Evolutionary conservation across 2,797 vertebrate species (phyloP).

Genomic region (Euthynnus affinis): DNA sequence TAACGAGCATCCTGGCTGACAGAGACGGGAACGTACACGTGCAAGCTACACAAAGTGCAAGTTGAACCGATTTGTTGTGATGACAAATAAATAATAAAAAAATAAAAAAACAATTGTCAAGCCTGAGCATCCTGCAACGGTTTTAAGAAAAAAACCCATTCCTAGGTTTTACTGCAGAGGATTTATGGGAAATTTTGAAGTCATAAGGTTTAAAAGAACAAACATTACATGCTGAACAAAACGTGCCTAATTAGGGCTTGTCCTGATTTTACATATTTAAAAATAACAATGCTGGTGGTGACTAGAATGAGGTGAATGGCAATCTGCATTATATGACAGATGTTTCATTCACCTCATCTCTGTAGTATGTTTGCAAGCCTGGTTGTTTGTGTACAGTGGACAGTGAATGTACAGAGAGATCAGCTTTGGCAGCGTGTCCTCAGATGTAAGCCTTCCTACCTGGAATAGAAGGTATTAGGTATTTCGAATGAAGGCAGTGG

Average conservation of each 20-base stretch:
- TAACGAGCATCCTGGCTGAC: neutral
- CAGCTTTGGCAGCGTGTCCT: constrained; percentile 19
- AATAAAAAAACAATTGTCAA: neutral
- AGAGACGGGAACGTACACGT: neutral
- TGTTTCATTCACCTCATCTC: neutral
- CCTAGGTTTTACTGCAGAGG: neutral
- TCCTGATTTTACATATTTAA: neutral
- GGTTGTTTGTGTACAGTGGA: neutral
- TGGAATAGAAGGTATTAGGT: constrained; percentile 29
- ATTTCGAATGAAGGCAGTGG: constrained; percentile 7
- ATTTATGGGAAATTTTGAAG: neutral
- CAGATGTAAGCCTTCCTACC: constrained; percentile 19
- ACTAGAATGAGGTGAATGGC: neutral
- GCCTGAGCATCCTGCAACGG: no score
- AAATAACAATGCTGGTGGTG: neutral
- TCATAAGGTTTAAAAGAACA: neutral
- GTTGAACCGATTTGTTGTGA: neutral
- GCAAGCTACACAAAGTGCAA: neutral
- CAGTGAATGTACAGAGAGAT: neutral
- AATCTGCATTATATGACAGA: constrained; percentile 13
- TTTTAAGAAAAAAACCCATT: neutral
- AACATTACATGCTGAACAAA: neutral
- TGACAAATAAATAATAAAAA: neutral
- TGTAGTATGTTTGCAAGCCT: constrained; percentile 5
- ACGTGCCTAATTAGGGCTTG: neutral